These are phyloP conservation scores for Cloeon dipterum DNA, from an alignment of 2,888 invertebrate genomes.

Conservation along the genomic window DNA sequence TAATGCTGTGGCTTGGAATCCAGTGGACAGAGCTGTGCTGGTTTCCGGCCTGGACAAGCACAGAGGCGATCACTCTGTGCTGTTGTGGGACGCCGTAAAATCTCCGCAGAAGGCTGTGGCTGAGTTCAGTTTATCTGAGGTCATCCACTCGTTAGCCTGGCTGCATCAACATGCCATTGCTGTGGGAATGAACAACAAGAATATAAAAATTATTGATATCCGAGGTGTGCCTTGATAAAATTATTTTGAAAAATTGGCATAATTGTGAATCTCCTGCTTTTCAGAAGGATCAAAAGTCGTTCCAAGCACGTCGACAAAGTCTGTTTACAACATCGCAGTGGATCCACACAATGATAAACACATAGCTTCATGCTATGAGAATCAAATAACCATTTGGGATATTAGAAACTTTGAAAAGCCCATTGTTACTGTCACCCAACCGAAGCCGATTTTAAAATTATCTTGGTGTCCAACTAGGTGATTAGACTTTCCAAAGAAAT, in stretches of 20 bases:
- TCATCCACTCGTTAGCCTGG: constrained; percentile 69
- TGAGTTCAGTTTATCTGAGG: constrained; percentile 65
- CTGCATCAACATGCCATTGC: constrained; percentile 50
- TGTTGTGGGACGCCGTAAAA: constrained; percentile 66
- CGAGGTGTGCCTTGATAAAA: constrained; percentile 36
- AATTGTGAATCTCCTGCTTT: not conserved
- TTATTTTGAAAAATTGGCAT: not conserved
- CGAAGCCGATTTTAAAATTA: constrained; percentile 45
- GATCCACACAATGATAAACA: constrained; percentile 57
- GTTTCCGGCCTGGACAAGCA: constrained; percentile 78
- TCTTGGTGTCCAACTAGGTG: constrained; percentile 77
- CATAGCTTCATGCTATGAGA: constrained; percentile 64
- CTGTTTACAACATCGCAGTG: constrained; percentile 59
- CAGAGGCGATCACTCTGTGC: constrained; percentile 66
- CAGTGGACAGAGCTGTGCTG: constrained; percentile 52
- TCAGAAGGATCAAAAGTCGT: constrained; percentile 29
- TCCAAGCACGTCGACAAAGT: constrained; percentile 46
- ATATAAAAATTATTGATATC: constrained; percentile 70
- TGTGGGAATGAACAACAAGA: constrained; percentile 76
- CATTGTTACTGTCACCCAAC: constrained; percentile 42
- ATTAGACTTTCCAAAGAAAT: too few relatives aligned
- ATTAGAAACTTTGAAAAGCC: constrained; percentile 67
- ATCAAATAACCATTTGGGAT: constrained; percentile 72
- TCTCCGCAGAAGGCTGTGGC: constrained; percentile 26
- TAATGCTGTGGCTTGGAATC: constrained; percentile 74